phyloP scores from a whole-genome alignment of 2,113 vertebrate genomes.

The Boleophthalmus pectinirostris region DNA sequence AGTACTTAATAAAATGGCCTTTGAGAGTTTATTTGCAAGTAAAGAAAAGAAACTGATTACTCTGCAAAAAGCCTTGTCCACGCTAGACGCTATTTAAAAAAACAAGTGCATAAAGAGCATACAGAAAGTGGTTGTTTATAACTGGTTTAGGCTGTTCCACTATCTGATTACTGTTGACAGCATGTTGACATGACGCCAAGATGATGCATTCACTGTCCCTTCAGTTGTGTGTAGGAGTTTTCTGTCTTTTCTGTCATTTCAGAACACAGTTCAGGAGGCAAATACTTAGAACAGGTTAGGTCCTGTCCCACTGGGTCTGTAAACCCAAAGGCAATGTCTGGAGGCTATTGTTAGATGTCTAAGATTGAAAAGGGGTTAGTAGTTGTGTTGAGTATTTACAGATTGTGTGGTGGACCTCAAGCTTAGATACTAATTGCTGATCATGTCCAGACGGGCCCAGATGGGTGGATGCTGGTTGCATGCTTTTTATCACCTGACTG shows the following conservation, averaged over 20 bases:
- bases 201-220: slow-evolving; percentile 37
- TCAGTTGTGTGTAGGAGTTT: slow-evolving; percentile 14
- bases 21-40: slow-evolving; percentile 6
- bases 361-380: slow-evolving; percentile 26
- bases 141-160: slow-evolving; percentile 71
- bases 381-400: slow-evolving; percentile 35
- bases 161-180: slow-evolving; percentile 46
- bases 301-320: slow-evolving; percentile 53
- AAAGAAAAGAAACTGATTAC: slow-evolving; percentile 51
- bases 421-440: slow-evolving; percentile 47
- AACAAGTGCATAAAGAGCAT: slow-evolving; percentile 10
- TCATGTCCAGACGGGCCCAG: slow-evolving; percentile 54
- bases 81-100: slow-evolving; percentile 11
- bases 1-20: neutral
- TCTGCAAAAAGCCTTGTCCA: slow-evolving; percentile 42
- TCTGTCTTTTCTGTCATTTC: slow-evolving; percentile 17
- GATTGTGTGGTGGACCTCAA: slow-evolving; percentile 30
- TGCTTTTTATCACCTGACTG: slow-evolving; percentile 32
- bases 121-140: slow-evolving; percentile 36
- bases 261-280: slow-evolving; percentile 28
- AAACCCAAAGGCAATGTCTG: slow-evolving; percentile 30
- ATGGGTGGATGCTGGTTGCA: slow-evolving; percentile 53
- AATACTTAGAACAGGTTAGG: slow-evolving; percentile 52
- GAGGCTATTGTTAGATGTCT: slow-evolving; percentile 51
- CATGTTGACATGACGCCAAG: slow-evolving; percentile 47